Evolutionary conservation across 30 jellyfish, hydroid and myxozoan genomes (phyloP), one percentile per base, ranked within the genome.

Genomic region (Pseudorhiza aurosa): DNA sequence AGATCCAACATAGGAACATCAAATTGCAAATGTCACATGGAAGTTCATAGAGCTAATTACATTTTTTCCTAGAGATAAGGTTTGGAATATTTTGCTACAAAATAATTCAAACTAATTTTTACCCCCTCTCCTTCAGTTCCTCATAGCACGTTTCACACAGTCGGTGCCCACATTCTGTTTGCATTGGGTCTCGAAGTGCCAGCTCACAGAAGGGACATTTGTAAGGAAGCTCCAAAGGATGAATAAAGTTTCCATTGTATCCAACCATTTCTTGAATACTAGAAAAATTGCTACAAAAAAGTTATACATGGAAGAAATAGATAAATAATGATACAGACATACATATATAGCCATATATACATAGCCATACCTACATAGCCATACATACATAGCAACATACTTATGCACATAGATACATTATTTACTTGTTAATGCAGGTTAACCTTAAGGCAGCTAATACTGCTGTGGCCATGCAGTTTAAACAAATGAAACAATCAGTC

Each of bases 101-200:
- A 22, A 56, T 17, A 69, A 67, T 4, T 8, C 32, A 63, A n/a
- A 36, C 2, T 6, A 72, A 2, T 29, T 4, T 64, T 49, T 68
- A 69, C 88, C 58, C 2, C 24, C 24, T 46, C 27, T 24, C 42
- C 18, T 51, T 31, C 0, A 65, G 83, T 4, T 69, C 60, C 35
- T 42, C 72, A 40, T 46, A 67, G 39, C 96, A 87, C 17, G 45
- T 77, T 27, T 21, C 58, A 64, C 96, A 87, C 31, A 87, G 21
- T 55, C 96, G 31, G 56, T 87, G 96, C n/a, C 96, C 96, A 55
- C 96, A 87, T 22, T 33, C 82, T 10, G 92, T 76, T 58, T 87
- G 96, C 62, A 87, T 15, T 0, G 96, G 96, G 4, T 87, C 96
- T 2, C 92, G 91, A 14, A 87, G 74, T 17, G 88, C 96, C 2